Evolutionary conservation across 2,797 vertebrate species (phyloP).

Genomic region (Rhincodon typus): DNA sequence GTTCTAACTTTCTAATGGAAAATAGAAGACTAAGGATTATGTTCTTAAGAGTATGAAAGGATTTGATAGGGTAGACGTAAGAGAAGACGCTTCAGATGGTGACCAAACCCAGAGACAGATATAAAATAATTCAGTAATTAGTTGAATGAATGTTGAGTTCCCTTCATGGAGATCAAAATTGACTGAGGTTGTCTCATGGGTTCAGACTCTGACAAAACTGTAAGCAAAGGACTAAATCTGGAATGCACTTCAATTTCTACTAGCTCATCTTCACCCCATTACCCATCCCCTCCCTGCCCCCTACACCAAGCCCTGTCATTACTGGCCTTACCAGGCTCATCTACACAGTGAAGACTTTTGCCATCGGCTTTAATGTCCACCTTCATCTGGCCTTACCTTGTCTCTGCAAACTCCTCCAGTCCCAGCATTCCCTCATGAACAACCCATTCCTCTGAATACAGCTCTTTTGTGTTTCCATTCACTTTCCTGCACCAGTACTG

Average conservation of each 20-base stretch:
- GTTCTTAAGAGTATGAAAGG: too few relatives aligned
- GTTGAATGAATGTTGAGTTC: neutral
- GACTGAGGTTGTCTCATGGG: neutral
- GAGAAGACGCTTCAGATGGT: too few relatives aligned
- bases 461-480: neutral
- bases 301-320: neutral
- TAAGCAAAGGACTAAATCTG: neutral
- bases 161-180: too few relatives aligned
- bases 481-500: neutral
- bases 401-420: neutral
- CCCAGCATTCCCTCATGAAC: neutral
- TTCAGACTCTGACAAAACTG: neutral
- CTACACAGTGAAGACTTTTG: neutral
- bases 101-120: too few relatives aligned
- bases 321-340: neutral
- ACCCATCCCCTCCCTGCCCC: too few relatives aligned
- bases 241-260: neutral
- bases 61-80: too few relatives aligned
- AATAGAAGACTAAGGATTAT: too few relatives aligned
- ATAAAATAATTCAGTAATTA: neutral
- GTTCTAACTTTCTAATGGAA: too few relatives aligned
- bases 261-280: neutral
- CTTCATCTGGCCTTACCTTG: neutral
- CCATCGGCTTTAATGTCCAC: neutral
- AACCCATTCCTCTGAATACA: neutral